phyloP scores from a whole-genome alignment of 2,113 vertebrate genomes.

The mouse (Mus musculus) region DNA sequence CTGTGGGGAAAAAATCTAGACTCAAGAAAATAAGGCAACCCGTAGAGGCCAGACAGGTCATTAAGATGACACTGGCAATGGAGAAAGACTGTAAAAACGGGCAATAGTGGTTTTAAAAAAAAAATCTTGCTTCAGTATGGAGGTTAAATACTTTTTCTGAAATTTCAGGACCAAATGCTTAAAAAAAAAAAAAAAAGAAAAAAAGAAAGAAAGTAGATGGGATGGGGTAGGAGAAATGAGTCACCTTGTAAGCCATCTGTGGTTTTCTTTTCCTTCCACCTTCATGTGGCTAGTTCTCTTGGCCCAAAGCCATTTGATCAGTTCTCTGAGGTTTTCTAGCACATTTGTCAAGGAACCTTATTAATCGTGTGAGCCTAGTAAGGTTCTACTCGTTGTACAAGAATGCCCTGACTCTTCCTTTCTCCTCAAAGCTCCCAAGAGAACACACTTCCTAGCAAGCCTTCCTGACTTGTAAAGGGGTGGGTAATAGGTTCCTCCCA shows the following conservation, averaged over 20 bases:
- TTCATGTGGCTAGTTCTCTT: neutral
- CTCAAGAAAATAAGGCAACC: neutral
- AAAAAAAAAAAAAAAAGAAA: neutral
- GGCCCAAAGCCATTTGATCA: constrained; percentile 26
- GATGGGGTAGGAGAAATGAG: constrained; percentile 44
- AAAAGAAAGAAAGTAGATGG: neutral
- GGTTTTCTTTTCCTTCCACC: constrained; percentile 43
- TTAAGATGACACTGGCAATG: neutral
- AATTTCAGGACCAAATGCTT: constrained; percentile 2
- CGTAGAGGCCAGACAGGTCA: neutral
- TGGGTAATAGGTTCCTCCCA: neutral
- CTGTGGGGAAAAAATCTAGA: neutral
- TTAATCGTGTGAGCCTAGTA: neutral
- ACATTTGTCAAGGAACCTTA: neutral
- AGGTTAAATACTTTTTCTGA: constrained; percentile 11
- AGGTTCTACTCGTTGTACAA: neutral
- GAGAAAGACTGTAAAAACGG: neutral
- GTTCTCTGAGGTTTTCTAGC: neutral
- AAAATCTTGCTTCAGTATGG: neutral
- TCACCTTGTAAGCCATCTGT: constrained; percentile 54
- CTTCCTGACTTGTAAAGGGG: neutral
- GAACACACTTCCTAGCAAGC: neutral
- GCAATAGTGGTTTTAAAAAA: neutral
- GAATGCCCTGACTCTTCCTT: neutral
- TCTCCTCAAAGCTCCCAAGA: neutral